A percentile compares a stretch with the other conserved stretches of the same genome.
Conservation (phyloP, 2,888 invertebrate genomes). For the Caenorhabditis parvicauda region DNA sequence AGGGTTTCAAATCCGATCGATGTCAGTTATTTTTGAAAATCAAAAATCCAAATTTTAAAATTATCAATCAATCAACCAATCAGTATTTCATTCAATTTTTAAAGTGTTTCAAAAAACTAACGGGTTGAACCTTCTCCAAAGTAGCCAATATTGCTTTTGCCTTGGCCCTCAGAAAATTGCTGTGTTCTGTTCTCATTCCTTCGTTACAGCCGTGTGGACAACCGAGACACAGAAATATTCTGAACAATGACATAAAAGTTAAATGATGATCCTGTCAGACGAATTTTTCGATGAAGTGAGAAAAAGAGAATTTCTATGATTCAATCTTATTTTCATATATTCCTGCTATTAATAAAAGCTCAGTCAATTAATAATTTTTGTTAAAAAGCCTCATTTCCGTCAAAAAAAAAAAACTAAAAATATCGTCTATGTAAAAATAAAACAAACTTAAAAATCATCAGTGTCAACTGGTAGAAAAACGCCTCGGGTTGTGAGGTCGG, state of each 20-base stretch:
- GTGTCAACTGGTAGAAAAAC: constrained; percentile 42
- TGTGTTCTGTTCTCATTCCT: constrained; percentile 77
- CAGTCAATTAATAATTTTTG: no score
- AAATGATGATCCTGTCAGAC: no score
- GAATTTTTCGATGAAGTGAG: no score
- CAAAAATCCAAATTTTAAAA: no score
- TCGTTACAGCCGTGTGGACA: constrained; percentile 92
- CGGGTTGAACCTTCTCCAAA: constrained; percentile 35
- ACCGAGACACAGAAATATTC: constrained; percentile 83
- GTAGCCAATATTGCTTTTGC: constrained; percentile 42
- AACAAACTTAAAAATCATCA: constrained; percentile 46
- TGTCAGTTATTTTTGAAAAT: no score
- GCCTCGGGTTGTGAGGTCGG: constrained; percentile 69
- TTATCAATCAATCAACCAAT: no score
- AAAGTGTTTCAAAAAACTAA: background rate
- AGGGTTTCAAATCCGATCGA: no score
- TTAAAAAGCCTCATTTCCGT: no score
- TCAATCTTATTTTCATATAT: no score
- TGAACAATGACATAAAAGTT: constrained; percentile 64
- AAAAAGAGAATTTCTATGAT: no score
- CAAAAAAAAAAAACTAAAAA: background rate
- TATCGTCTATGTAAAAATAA: background rate
- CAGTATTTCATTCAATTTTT: no score
- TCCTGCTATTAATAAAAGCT: no score
- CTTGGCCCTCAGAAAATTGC: constrained; percentile 77